These are phyloP conservation scores for Nomada fabriciana DNA, from an alignment of 2,888 invertebrate species.

Conservation along the genomic window DNA sequence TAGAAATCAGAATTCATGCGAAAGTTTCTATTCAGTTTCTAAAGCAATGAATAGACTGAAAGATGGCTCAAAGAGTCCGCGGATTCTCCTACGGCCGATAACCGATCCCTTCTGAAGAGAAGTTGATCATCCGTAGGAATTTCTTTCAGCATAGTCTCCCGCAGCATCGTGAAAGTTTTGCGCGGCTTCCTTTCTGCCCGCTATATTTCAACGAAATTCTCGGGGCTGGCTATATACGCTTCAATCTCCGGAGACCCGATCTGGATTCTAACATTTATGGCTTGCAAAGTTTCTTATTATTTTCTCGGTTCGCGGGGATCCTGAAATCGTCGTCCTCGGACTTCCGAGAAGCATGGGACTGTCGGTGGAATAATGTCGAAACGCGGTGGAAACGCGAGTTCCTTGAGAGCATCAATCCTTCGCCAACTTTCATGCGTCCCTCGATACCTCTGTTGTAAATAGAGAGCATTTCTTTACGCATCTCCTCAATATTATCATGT, in stretches of 20 bases:
- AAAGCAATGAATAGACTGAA: not conserved
- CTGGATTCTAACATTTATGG: slow-evolving; percentile 39
- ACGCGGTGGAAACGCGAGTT: slow-evolving; percentile 46
- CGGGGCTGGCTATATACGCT: not conserved
- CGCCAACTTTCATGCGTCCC: slow-evolving; percentile 63
- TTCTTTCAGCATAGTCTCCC: slow-evolving; percentile 21
- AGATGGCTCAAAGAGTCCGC: slow-evolving; percentile 11
- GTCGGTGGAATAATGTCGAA: slow-evolving; percentile 40
- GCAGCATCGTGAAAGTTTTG: slow-evolving; percentile 26
- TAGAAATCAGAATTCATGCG: not conserved
- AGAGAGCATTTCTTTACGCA: slow-evolving; percentile 48
- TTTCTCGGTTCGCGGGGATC: slow-evolving; percentile 12
- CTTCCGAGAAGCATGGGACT: slow-evolving; percentile 23
- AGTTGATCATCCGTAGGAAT: slow-evolving; percentile 38
- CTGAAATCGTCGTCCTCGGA: slow-evolving; percentile 42
- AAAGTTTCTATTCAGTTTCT: not conserved
- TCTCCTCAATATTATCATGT: slow-evolving; percentile 9
- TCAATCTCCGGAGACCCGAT: slow-evolving; percentile 43
- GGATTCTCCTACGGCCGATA: slow-evolving; percentile 24
- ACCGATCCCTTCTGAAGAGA: slow-evolving; percentile 15
- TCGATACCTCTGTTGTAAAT: slow-evolving; percentile 57
- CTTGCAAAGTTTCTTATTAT: slow-evolving; percentile 49
- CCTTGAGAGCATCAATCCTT: slow-evolving; percentile 58
- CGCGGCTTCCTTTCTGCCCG: slow-evolving; percentile 35
- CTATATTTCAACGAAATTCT: slow-evolving; percentile 35